Evolutionary conservation across 2,888 invertebrate genomes (phyloP).

Genomic region (Dolichopus griseipennis): DNA sequence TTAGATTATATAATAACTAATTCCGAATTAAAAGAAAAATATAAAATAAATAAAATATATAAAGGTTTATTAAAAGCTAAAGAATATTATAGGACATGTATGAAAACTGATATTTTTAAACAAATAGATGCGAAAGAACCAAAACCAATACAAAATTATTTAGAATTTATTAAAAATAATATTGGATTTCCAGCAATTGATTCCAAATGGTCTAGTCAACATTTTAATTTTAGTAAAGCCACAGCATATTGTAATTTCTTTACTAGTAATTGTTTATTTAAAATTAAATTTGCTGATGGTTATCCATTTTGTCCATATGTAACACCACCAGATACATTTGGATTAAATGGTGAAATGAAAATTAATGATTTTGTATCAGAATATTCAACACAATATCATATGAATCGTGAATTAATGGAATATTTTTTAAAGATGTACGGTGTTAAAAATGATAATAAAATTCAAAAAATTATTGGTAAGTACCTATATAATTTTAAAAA

Average conservation of each 20-base stretch:
- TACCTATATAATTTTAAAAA: too few relatives aligned
- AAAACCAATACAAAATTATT: neutral
- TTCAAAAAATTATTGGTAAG: neutral
- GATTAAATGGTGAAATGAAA: neutral
- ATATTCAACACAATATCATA: neutral
- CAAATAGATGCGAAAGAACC: neutral
- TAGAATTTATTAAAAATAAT: neutral
- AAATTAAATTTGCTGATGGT: neutral
- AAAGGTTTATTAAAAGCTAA: neutral
- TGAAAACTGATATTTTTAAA: neutral
- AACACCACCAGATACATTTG: neutral
- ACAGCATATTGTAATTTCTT: neutral
- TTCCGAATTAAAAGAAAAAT: neutral
- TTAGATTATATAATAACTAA: neutral
- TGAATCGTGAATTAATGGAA: constrained; percentile 1
- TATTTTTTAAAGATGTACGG: constrained; percentile 4
- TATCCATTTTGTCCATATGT: neutral
- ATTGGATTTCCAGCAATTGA: constrained; percentile 8
- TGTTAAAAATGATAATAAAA: neutral
- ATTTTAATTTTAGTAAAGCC: neutral
- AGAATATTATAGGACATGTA: constrained; percentile 9
- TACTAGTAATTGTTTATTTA: neutral
- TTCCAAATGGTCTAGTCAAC: neutral
- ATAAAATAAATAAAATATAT: neutral
- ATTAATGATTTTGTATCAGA: neutral